A percentile compares a stretch with the other conserved stretches of the same genome.
These are phyloP conservation scores for Hepsetus odoe DNA, from an alignment of 2,113 vertebrate genomes.

Conservation along the genomic window DNA sequence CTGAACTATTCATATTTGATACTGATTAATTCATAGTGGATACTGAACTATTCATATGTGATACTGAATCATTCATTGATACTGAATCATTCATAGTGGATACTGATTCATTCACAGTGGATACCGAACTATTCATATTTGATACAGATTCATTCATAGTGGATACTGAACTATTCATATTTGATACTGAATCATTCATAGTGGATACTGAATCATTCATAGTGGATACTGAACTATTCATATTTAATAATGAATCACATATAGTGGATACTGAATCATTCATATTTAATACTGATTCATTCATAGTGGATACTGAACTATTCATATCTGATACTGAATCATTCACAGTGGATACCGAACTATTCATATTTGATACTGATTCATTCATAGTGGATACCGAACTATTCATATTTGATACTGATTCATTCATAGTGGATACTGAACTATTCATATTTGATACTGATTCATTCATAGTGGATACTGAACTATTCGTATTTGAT, in stretches of 20 bases:
- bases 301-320: not conserved
- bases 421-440: not conserved
- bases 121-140: not conserved
- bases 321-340: not conserved
- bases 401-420: not conserved
- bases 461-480: not conserved
- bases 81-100: not conserved
- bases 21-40: not conserved
- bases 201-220: not conserved
- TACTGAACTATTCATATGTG: no score
- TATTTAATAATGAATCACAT: not conserved
- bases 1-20: not conserved
- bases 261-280: not conserved
- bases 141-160: not conserved
- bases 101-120: not conserved
- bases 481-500: not conserved
- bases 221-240: not conserved
- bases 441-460: not conserved
- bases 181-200: not conserved
- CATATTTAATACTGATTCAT: not conserved
- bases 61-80: no score
- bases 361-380: not conserved
- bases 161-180: not conserved
- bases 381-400: not conserved
- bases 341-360: not conserved